Base-by-base conservation (phyloP, 2,888 invertebrate species). In the Cactoblastis cactorum region DNA sequence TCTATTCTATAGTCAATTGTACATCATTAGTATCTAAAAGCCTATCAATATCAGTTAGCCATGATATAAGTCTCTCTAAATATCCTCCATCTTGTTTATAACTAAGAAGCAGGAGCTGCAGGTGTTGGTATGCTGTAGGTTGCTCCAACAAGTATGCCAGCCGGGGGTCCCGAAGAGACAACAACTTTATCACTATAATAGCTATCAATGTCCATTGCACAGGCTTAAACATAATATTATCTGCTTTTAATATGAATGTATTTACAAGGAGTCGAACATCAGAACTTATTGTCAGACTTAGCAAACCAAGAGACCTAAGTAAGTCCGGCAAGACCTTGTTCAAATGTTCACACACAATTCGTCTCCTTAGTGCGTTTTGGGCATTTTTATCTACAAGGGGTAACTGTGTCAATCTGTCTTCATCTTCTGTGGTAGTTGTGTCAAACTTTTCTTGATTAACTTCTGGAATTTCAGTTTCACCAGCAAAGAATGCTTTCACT, bases 151-250 rank as follows among this genome's bases (percentile, higher is more conserved):
- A 63, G 47, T 69, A 62, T 19, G 73, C 71, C n/a, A 90, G 64
- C 33, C 75, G 63, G 33, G 64, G 69, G 60, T 89, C 79, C 52
- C 80, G 69, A 0, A 90, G 58, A 1, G 89, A 86, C 17, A 90
- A 58, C 90, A 95, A 83, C 76, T 93, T 92, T 17, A 95, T 90
- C 35, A 95, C 85, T 35, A 95, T 80, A n/a, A 95, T 81, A 2
- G 92, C 91, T 52, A 95, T 91, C 19, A 95, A 78, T 53, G 90
- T 93, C 95, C 95, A 95, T 63, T 94, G 92, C 11, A 90, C 80
- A 0, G 94, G 93, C 72, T 93, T 94, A 65, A 95, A 94, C 67
- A 92, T 91, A 28, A 95, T 93, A 69, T 95, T 95, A 60, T 92
- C 88, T 0, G 94, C 92, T 60, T 92, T 91, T 45, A 95, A 82